Evolutionary conservation across 2,797 vertebrate species (phyloP).

Genomic region (Moxostoma hubbsi): DNA sequence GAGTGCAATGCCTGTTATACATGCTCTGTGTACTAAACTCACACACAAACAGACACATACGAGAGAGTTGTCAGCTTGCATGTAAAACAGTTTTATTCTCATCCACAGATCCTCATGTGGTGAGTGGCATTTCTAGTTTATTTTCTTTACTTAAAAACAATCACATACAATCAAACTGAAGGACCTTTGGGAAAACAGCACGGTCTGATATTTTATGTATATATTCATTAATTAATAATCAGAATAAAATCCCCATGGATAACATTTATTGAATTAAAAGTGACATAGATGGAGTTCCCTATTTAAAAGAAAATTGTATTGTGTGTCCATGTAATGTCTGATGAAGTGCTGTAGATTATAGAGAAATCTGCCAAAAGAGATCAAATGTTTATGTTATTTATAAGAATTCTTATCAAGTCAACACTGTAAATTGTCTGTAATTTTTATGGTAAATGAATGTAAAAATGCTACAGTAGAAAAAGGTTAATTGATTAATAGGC

Average conservation of each 20-base stretch:
- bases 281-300: constrained; percentile 25
- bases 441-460: no score
- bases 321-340: constrained; percentile 24
- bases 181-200: constrained; percentile 50
- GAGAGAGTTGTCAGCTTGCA: constrained; percentile 39
- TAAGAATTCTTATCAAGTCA: not conserved
- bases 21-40: constrained; percentile 20
- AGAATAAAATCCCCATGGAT: constrained; percentile 22
- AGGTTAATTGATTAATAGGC: no score
- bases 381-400: constrained; percentile 2
- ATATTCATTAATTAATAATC: constrained; percentile 47
- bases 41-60: not conserved
- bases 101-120: constrained; percentile 9
- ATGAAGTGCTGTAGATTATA: not conserved
- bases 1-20: constrained; percentile 24
- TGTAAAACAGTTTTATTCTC: constrained; percentile 25
- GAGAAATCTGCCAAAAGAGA: not conserved
- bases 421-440: not conserved
- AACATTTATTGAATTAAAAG: constrained; percentile 33
- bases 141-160: constrained; percentile 47
- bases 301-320: constrained; percentile 16
- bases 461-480: no score
- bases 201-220: constrained; percentile 36
- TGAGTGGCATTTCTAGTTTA: constrained; percentile 35
- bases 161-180: constrained; percentile 45